phyloP scores from a whole-genome alignment of 2,797 vertebrate species.

The Smutsia gigantea region DNA sequence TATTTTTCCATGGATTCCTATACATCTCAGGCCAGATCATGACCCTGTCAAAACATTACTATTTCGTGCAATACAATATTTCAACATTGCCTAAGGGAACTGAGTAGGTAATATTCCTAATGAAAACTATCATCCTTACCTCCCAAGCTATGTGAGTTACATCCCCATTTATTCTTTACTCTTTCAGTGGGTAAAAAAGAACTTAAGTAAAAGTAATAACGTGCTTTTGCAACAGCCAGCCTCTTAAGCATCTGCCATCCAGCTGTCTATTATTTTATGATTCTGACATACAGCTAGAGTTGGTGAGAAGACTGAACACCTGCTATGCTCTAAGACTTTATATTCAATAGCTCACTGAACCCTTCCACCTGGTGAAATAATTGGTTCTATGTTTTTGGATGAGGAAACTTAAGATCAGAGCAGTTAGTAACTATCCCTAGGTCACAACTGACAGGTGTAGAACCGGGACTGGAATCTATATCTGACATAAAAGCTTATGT shows the following conservation, averaged over 20 bases:
- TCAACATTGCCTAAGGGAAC: not conserved
- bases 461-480: not conserved
- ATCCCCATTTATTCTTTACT: not conserved
- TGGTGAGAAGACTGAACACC: not conserved
- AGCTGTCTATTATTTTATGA: conserved; percentile 53
- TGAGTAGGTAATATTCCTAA: not conserved
- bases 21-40: not conserved
- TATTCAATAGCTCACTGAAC: not conserved
- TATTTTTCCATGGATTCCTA: not conserved
- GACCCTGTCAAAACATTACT: not conserved
- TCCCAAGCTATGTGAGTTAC: not conserved
- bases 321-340: not conserved
- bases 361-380: not conserved
- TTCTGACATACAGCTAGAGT: not conserved
- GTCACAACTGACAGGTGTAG: not conserved
- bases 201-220: not conserved
- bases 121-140: not conserved
- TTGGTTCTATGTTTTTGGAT: conserved; percentile 44
- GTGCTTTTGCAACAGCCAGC: not conserved
- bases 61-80: not conserved
- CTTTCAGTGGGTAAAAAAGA: not conserved
- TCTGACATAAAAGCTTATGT: not conserved
- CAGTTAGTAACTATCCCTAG: not conserved
- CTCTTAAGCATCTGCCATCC: conserved; percentile 8
- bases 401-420: not conserved